Percentiles rank a stretch among this genome's conserved stretches.
phyloP scores from a whole-genome alignment of 1,140 invertebrate species.

The Antheraea mylitta region DNA sequence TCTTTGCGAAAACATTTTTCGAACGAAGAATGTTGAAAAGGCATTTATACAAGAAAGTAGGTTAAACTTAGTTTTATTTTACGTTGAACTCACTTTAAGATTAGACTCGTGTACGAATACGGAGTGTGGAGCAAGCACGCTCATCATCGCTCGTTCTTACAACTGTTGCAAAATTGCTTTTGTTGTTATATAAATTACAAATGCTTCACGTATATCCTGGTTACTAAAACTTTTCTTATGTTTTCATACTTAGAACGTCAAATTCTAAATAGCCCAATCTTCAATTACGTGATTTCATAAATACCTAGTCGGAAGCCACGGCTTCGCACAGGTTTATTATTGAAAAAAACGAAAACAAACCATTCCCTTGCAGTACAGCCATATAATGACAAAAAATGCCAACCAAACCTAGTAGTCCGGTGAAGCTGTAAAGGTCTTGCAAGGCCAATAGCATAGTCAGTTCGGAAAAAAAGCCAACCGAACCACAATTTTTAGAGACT shows the following conservation, averaged over 20 bases:
- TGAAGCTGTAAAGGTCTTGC: too few species aligned
- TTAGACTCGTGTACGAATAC: slow-evolving; percentile 46
- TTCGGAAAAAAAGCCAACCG: too few species aligned
- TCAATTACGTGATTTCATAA: neutral
- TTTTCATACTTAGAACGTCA: neutral
- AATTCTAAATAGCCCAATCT: neutral
- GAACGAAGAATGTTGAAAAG: slow-evolving; percentile 23
- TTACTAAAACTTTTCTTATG: neutral
- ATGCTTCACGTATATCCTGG: slow-evolving; percentile 32
- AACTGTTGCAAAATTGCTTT: slow-evolving; percentile 54
- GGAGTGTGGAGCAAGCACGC: slow-evolving; percentile 3
- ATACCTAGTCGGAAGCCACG: too few species aligned
- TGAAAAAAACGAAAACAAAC: too few species aligned
- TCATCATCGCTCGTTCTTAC: slow-evolving; percentile 31
- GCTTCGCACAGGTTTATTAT: too few species aligned
- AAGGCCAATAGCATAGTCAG: too few species aligned
- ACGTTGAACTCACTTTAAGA: slow-evolving; percentile 40
- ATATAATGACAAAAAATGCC: too few species aligned
- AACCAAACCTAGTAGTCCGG: too few species aligned
- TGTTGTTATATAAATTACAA: slow-evolving; percentile 49
- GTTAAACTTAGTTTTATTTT: slow-evolving; percentile 50
- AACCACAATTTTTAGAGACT: too few species aligned
- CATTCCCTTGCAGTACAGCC: too few species aligned
- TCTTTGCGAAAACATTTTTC: slow-evolving; percentile 18
- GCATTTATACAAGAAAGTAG: slow-evolving; percentile 34